Base-by-base conservation (phyloP, 35 echinoderm and acorn worm species). In the Stichopus chloronotus region DNA sequence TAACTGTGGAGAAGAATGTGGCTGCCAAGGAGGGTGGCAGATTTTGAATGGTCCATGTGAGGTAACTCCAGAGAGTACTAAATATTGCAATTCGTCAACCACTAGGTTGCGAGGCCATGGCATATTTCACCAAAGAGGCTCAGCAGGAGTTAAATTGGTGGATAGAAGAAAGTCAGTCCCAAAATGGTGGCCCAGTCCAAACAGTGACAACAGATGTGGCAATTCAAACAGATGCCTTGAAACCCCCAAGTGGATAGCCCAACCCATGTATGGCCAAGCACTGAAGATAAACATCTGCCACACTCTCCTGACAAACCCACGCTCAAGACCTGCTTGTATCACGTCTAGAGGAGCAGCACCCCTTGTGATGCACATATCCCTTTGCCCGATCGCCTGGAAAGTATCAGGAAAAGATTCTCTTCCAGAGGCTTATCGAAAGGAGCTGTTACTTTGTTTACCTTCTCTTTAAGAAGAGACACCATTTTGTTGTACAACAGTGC, bases 71-170 rank as follows among this genome's bases (percentile, higher is more conserved):
- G 56, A 30, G 25, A n/a, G 92, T 30, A 14, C 63, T 86, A 17
- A 86, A 68, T 57, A 54, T 25, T 7, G 53, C 25, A 72, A 54
- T 86, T 16, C 1, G 54, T 6, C 19, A 21, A 20, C 21, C 79
- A 9, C 22, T 53, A 7, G 52, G 53, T 68, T 93, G 69, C 63
- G 57, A 93, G 9, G 55, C 24, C 43, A 22, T 16, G 7, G 12
- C 72, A 86, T 52, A 55, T 9, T 52, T 93, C 9, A 43, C 81
- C 9, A 54, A 54, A 22, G 25, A 61, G 17, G 63, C 78, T 55
- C 79, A 25, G 7, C 7, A 84, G 17, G 92, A 86, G 24, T 43
- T 93, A 61, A 52, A 55, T 72, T 93, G 92, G 82, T 93, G 92
- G 92, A 52, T 63, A 52, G 54, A 86, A 57, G 30, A 80, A 20